Evolutionary conservation across 2,113 vertebrate genomes (phyloP).

Genomic region (Sapajus apella): DNA sequence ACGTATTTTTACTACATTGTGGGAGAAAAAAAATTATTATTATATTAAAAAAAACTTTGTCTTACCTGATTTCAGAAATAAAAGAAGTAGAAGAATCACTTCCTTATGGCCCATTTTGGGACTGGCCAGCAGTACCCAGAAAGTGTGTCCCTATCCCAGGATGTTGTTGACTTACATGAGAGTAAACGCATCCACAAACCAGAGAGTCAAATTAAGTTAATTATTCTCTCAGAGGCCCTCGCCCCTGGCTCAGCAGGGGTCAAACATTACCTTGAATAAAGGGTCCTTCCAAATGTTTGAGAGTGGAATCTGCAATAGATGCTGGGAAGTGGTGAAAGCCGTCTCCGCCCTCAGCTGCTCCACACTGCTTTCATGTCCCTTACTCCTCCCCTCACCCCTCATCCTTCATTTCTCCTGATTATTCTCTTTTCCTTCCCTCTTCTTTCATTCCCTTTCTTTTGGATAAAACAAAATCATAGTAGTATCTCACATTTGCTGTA

Average conservation of each 20-base stretch:
- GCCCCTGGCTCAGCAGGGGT: too few species aligned
- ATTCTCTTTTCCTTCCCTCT: background rate
- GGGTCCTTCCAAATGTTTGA: constrained; percentile 75
- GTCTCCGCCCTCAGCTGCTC: rapidly evolving
- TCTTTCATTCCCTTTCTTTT: background rate
- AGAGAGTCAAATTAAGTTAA: constrained; percentile 75
- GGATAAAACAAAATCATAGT: background rate
- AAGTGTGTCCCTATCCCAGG: constrained; percentile 26
- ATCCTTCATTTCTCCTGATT: rapidly evolving
- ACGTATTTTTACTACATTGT: background rate
- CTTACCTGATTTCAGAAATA: constrained; percentile 75
- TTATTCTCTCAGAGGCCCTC: background rate
- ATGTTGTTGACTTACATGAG: constrained; percentile 70
- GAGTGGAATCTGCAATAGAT: constrained; percentile 37
- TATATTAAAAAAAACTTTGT: background rate
- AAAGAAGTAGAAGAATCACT: constrained; percentile 71
- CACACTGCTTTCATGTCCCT: background rate
- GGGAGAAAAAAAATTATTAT: background rate
- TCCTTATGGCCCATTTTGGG: constrained; percentile 66
- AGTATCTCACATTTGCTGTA: background rate
- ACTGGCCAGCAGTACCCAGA: constrained; percentile 8
- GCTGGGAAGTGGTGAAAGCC: background rate
- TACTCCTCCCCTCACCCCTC: rapidly evolving
- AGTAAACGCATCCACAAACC: constrained; percentile 55
- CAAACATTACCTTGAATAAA: constrained; percentile 75